These are phyloP conservation scores for Lagopus leucura DNA, from an alignment of 2,113 vertebrate genomes.

Conservation along the genomic window DNA sequence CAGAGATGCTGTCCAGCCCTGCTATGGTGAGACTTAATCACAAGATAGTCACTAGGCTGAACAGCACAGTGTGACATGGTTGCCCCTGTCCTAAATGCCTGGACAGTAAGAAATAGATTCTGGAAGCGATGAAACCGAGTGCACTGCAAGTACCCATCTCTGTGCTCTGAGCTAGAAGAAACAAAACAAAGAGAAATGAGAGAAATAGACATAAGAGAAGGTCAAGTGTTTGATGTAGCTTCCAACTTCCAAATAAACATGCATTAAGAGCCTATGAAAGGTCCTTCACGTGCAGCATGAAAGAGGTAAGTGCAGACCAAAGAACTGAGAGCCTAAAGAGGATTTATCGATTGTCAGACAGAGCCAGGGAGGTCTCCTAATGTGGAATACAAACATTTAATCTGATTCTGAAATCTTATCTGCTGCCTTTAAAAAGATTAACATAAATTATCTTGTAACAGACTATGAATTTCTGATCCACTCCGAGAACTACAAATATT, in stretches of 20 bases:
- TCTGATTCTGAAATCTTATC: slow-evolving; percentile 66
- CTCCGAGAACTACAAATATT: slow-evolving; percentile 9
- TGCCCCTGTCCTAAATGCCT: not conserved
- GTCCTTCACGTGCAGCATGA: not conserved
- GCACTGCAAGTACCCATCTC: not conserved
- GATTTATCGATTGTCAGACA: slow-evolving; percentile 50
- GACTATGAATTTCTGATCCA: slow-evolving; percentile 47
- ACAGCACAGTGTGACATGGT: not conserved
- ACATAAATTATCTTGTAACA: slow-evolving; percentile 22
- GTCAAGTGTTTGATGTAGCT: not conserved
- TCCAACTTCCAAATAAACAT: slow-evolving; percentile 14
- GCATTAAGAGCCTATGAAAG: not conserved
- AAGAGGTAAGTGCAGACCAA: not conserved
- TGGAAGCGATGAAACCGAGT: not conserved
- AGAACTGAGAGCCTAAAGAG: not conserved
- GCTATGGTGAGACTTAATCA: not conserved
- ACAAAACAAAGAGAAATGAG: slow-evolving; percentile 14
- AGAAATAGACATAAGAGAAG: not conserved
- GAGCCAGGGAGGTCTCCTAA: slow-evolving; percentile 2
- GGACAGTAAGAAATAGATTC: not conserved
- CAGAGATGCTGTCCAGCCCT: not conserved
- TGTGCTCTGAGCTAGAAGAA: not conserved
- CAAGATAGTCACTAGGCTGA: not conserved
- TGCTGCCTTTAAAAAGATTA: slow-evolving; percentile 54
- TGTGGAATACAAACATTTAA: slow-evolving; percentile 56